Base-by-base conservation (phyloP, 2,888 invertebrate genomes). In the Caenorhabditis uteleia region DNA sequence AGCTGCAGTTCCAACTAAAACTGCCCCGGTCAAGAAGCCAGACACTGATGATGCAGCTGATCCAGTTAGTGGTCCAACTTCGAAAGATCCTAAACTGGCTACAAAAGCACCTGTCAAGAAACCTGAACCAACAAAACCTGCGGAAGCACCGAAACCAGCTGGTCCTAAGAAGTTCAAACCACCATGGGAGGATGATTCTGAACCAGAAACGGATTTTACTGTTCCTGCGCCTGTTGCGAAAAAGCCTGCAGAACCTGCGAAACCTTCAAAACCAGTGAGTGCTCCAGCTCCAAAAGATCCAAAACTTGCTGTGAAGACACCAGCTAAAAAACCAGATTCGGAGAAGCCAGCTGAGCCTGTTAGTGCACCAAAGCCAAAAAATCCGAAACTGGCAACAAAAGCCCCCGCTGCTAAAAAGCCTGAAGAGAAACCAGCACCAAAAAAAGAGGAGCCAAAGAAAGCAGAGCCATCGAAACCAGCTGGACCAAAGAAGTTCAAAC, bases 31-130 rank as follows among this genome's bases (percentile, higher is more conserved):
- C 1, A 70, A 57, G 25, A 70, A 65, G 14, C 61, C 57, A 26
- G 71, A 71, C 25, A 27, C 44, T 0, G 70, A 75, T 46, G 47
- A 55, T 8, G 65, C 69, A 1, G 71, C 74, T 14, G 74, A 67
- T 20, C 48, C 62, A 3, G 18, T 71, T 0, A 59, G 66, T 23
- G 62, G 59, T 16, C 66, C 68, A 12, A 60, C 46, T 29, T 36
- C 40, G 10, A 73, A 70, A 36, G 55, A 62, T 25, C 74, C 74
- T 0, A 70, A 67, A 23, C 27, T 54, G 16, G 51, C 51, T 0
- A 59, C 40, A 16, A 64, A 59, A 31, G 46, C 48, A 6, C 56
- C 53, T 18, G 25, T 38, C 14, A 48, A 26, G n/a, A n/a, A n/a
- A n/a, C 42, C 56, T 10, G 29, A 54, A 10, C 23, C 68, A 1